Conservation (phyloP, 2,888 invertebrate genomes). For the Spilarctia lutea region DNA sequence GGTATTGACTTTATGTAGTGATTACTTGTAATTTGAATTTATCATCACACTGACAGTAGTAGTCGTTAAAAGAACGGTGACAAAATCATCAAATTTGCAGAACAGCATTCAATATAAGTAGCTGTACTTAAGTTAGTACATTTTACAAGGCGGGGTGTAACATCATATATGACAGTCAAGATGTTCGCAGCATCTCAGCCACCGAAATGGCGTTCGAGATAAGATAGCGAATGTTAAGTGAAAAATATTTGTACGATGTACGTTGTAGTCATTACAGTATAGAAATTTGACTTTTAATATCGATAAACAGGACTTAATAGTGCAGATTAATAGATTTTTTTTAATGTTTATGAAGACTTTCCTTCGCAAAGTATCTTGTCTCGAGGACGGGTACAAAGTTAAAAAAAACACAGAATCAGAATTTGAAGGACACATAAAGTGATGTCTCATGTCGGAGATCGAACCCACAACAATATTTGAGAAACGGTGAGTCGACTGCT, state of each 20-base stretch:
- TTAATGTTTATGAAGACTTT: too few relatives aligned
- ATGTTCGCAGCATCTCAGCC: slow-evolving; percentile 33
- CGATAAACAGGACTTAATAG: background rate
- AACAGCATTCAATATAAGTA: background rate
- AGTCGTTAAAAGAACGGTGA: background rate
- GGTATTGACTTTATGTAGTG: too few relatives aligned
- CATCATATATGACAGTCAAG: slow-evolving; percentile 25
- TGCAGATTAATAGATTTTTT: too few relatives aligned
- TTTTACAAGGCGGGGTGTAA: background rate
- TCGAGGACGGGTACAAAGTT: too few relatives aligned
- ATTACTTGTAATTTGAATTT: too few relatives aligned
- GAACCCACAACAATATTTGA: too few relatives aligned
- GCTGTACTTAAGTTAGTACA: background rate
- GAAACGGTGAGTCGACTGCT: too few relatives aligned
- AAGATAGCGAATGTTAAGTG: slow-evolving; percentile 59
- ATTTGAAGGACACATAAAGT: too few relatives aligned
- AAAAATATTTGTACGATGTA: slow-evolving; percentile 49
- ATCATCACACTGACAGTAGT: background rate
- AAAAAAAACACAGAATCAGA: too few relatives aligned
- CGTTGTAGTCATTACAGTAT: background rate
- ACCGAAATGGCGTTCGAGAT: slow-evolving; percentile 55
- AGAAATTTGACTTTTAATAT: background rate
- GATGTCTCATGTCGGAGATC: too few relatives aligned
- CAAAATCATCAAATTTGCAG: background rate
- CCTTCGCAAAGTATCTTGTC: too few relatives aligned